phyloP scores from a whole-genome alignment of 2,113 vertebrate genomes.

The Eptesicus fuscus region DNA sequence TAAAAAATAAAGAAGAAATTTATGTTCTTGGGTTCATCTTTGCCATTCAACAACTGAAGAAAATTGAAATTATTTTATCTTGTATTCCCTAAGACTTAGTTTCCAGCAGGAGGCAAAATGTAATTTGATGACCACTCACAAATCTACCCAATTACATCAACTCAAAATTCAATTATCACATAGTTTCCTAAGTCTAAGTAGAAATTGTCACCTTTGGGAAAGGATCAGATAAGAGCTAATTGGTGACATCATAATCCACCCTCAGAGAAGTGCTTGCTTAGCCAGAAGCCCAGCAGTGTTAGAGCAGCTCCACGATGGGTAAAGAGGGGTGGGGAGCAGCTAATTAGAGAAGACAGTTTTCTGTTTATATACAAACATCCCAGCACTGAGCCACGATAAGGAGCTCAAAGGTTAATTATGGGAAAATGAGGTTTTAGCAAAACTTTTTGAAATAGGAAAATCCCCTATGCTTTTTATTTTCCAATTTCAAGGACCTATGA shows the following conservation, averaged over 20 bases:
- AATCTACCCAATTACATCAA: conserved; percentile 31
- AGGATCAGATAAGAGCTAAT: conserved; percentile 60
- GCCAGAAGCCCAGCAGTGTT: conserved; percentile 15
- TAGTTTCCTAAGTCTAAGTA: conserved; percentile 38
- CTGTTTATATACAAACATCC: conserved; percentile 38
- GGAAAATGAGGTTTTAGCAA: conserved; percentile 7
- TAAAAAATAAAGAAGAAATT: neutral
- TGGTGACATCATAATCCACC: conserved; percentile 34
- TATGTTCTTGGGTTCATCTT: neutral
- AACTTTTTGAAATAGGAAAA: conserved; percentile 35
- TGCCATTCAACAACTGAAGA: neutral
- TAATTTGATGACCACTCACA: conserved; percentile 28
- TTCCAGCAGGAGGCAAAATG: conserved; percentile 33
- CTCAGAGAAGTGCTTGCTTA: conserved; percentile 25
- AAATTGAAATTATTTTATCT: conserved; percentile 42
- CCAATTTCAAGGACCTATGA: neutral
- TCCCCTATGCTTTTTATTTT: neutral
- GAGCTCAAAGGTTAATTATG: conserved; percentile 15
- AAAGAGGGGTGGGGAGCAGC: neutral
- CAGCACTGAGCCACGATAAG: neutral
- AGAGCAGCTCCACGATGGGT: neutral
- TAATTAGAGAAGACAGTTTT: conserved; percentile 41
- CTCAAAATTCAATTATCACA: conserved; percentile 40
- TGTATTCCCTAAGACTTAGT: conserved; percentile 34
- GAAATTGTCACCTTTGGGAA: conserved; percentile 56